These are phyloP conservation scores for Phainopepla nitens DNA, from an alignment of 2,113 vertebrate species.

Conservation along the genomic window DNA sequence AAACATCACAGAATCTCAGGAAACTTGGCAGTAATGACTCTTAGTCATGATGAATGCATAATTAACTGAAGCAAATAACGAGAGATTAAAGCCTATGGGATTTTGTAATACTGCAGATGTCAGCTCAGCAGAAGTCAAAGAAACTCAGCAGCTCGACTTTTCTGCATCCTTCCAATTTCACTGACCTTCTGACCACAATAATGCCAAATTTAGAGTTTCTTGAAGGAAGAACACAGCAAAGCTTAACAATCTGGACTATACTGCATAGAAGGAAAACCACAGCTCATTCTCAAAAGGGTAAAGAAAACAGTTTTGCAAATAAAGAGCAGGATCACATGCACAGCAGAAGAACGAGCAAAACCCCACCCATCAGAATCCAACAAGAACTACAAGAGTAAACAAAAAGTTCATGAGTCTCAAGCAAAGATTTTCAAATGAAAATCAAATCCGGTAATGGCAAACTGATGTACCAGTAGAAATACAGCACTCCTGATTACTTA, in stretches of 20 bases:
- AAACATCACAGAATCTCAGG: not conserved
- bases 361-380: not conserved
- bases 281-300: not conserved
- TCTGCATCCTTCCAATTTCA: not conserved
- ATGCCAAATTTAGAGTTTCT: not conserved
- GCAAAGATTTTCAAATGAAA: not conserved
- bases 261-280: not conserved
- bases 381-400: not conserved
- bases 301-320: not conserved
- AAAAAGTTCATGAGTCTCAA: not conserved
- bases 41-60: conserved; percentile 19
- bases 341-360: not conserved
- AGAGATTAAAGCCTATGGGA: not conserved
- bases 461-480: not conserved
- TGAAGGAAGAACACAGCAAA: not conserved
- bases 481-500: not conserved
- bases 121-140: not conserved
- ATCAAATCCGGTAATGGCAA: not conserved
- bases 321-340: not conserved
- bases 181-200: not conserved
- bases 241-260: not conserved
- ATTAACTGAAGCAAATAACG: conserved; percentile 19
- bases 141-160: not conserved
- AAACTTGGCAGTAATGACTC: not conserved
- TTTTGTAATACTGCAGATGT: not conserved